Percentiles rank a stretch among this genome's conserved stretches.
Conservation (phyloP, 2,888 invertebrate species). For the Tetramorium bicarinatum region DNA sequence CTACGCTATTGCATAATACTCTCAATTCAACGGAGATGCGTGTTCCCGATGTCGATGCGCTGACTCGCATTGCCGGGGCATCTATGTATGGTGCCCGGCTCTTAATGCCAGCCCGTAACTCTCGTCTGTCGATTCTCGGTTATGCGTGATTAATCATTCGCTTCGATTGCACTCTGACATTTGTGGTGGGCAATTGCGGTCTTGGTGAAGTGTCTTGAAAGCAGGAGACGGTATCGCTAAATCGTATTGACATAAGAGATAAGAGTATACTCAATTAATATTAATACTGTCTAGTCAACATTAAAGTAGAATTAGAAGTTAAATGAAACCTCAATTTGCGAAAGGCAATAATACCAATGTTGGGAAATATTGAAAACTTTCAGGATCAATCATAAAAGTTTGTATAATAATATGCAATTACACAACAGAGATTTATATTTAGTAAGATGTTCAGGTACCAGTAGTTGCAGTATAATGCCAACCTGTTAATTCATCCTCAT, state of each 20-base stretch:
- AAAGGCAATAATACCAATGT: not conserved
- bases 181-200: conserved; percentile 2
- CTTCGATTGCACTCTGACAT: conserved; percentile 45
- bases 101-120: conserved; percentile 47
- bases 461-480: not conserved
- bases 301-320: not conserved
- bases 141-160: conserved; percentile 52
- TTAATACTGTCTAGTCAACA: not conserved
- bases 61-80: conserved; percentile 2
- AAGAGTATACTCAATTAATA: not conserved
- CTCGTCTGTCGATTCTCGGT: conserved; percentile 49
- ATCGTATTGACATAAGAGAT: conserved; percentile 10
- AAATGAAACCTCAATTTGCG: not conserved
- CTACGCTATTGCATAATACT: conserved; percentile 57
- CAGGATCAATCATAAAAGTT: not conserved
- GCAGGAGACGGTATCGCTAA: not conserved
- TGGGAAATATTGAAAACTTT: not conserved
- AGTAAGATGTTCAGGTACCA: not conserved
- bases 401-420: not conserved
- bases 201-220: conserved; percentile 22
- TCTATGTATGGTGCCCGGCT: conserved; percentile 34
- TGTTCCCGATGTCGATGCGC: conserved; percentile 43
- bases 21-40: conserved; percentile 50
- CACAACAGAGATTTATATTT: not conserved
- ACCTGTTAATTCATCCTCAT: not conserved